Conservation (phyloP, 2,888 invertebrate genomes). For the Disparrhopalites patrizii region DNA sequence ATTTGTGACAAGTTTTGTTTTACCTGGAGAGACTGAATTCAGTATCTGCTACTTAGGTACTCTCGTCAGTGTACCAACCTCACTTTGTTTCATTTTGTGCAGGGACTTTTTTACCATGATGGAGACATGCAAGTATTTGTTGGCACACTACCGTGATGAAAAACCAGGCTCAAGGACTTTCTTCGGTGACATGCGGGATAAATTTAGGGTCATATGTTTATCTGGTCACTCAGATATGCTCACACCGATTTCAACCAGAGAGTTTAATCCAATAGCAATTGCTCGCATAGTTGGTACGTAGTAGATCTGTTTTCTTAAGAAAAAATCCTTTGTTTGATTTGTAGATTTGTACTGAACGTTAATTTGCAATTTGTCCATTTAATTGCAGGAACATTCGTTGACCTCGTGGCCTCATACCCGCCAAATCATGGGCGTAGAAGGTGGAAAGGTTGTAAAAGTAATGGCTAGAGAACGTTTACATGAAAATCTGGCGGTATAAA, state of each 20-base stretch:
- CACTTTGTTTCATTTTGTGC: neutral
- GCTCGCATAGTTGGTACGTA: conserved; percentile 37
- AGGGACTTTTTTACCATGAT: conserved; percentile 42
- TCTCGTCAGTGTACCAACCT: too few relatives aligned
- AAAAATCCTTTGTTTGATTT: neutral
- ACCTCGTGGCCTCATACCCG: conserved; percentile 25
- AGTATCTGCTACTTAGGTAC: too few relatives aligned
- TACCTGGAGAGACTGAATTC: neutral
- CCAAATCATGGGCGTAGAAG: conserved; percentile 23
- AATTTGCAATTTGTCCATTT: neutral
- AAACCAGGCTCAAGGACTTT: conserved; percentile 28
- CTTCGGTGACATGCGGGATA: conserved; percentile 42
- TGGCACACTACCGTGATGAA: conserved; percentile 26
- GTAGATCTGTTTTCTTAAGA: neutral
- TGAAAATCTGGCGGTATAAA: conserved; percentile 11
- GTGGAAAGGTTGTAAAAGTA: conserved; percentile 29
- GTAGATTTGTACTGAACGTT: neutral
- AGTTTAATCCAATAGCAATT: conserved; percentile 37
- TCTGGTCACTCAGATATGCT: conserved; percentile 35
- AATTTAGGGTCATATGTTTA: conserved; percentile 39
- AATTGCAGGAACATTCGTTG: conserved; percentile 31
- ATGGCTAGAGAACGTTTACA: conserved; percentile 25
- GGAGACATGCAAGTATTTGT: conserved; percentile 42
- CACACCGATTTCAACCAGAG: conserved; percentile 21
- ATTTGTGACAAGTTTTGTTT: neutral